Evolutionary conservation across 1,140 invertebrate species (phyloP).

Genomic region (Lepidurus packardi): DNA sequence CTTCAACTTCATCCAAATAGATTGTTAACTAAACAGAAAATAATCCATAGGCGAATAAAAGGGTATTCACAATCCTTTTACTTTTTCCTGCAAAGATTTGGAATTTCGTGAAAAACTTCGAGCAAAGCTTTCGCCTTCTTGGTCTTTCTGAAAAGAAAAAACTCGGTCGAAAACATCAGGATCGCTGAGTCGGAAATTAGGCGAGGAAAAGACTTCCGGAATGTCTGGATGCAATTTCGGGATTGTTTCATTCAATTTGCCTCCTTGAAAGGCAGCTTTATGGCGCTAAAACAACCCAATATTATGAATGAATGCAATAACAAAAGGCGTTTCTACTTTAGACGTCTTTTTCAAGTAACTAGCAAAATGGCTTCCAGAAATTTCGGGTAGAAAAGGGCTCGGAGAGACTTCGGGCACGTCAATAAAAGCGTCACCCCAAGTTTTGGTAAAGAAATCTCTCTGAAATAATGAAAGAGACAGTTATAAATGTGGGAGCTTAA

Average conservation of each 20-base stretch:
- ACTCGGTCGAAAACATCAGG: background rate
- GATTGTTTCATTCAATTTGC: background rate
- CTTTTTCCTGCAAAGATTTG: slow-evolving; percentile 2
- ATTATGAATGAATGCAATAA: background rate
- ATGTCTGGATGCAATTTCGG: background rate
- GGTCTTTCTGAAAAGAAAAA: slow-evolving; percentile 12
- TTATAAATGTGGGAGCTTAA: background rate
- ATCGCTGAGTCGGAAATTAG: background rate
- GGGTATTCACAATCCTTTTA: background rate
- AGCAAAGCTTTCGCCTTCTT: background rate
- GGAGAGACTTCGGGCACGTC: slow-evolving; percentile 69
- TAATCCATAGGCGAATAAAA: background rate
- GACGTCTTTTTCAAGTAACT: slow-evolving; percentile 74
- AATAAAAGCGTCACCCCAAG: slow-evolving; percentile 93
- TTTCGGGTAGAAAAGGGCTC: slow-evolving; percentile 74
- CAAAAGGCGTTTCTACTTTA: slow-evolving; percentile 39
- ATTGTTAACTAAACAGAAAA: slow-evolving; percentile 42
- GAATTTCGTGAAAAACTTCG: background rate
- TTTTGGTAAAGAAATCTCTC: slow-evolving; percentile 89
- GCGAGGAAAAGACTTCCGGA: background rate
- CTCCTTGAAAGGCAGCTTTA: background rate
- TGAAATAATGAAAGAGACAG: slow-evolving; percentile 39
- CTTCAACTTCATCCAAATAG: slow-evolving; percentile 90
- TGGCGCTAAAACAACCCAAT: background rate
- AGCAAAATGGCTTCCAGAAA: slow-evolving; percentile 78